Evolutionary conservation across 1,140 invertebrate genomes (phyloP).

Genomic region (Hirudo medicinalis): DNA sequence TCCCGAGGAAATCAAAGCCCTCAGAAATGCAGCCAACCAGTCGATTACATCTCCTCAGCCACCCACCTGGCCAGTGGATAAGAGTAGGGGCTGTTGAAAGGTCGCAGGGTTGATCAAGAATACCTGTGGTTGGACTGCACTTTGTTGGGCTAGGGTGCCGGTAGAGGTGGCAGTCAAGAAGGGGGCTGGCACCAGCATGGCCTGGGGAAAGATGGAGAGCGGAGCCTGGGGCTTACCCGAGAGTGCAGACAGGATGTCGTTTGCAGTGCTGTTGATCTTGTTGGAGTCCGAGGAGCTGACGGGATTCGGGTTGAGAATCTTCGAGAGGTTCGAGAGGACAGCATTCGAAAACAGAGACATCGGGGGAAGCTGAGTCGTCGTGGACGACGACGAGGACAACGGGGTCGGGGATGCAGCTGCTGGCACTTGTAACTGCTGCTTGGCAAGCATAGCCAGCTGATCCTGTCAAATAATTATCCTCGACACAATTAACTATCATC

Average conservation of each 20-base stretch:
- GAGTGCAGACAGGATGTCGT: background rate
- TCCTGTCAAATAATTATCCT: too few relatives aligned
- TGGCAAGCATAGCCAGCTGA: too few relatives aligned
- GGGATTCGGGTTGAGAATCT: conserved; percentile 14
- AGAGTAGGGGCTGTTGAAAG: conserved; percentile 17
- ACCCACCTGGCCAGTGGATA: conserved; percentile 45
- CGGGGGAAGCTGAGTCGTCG: conserved; percentile 8
- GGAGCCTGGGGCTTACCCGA: background rate
- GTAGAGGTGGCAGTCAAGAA: conserved; percentile 49
- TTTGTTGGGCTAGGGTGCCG: conserved; percentile 27
- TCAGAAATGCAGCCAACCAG: background rate
- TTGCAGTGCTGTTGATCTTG: background rate
- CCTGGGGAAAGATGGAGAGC: conserved; percentile 18
- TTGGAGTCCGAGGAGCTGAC: background rate
- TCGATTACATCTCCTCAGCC: background rate
- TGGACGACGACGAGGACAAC: conserved; percentile 17
- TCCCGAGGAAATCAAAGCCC: background rate
- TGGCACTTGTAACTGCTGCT: background rate
- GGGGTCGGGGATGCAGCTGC: conserved; percentile 22
- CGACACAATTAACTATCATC: too few relatives aligned
- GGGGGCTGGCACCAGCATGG: conserved; percentile 58
- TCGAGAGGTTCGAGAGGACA: conserved; percentile 20
- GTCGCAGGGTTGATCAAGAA: conserved; percentile 15
- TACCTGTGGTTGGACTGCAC: conserved; percentile 10
- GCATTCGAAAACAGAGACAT: background rate